Conservation (phyloP, 2,888 invertebrate genomes). For the Scelioninae gen. 1 region DNA sequence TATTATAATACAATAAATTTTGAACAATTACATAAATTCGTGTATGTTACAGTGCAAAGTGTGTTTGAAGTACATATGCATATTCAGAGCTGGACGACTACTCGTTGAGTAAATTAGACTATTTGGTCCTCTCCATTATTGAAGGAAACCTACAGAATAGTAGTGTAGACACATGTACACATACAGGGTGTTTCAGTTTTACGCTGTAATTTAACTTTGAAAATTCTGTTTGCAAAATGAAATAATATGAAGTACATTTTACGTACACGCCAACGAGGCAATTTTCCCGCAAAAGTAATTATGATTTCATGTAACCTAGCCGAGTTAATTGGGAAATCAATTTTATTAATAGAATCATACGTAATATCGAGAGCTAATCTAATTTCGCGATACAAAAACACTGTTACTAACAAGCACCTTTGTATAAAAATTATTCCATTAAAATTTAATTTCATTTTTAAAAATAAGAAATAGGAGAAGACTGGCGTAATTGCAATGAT, state of each 20-base stretch:
- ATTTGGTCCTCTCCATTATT: conserved; percentile 78
- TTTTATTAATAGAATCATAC: conserved; percentile 27
- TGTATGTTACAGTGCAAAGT: conserved; percentile 44
- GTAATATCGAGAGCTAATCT: too few species aligned
- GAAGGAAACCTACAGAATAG: conserved; percentile 75
- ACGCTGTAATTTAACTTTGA: conserved; percentile 24
- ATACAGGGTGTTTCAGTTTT: conserved; percentile 35
- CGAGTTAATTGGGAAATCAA: conserved; percentile 7
- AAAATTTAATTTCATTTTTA: too few species aligned
- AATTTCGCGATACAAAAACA: too few species aligned
- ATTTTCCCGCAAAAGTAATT: conserved; percentile 19
- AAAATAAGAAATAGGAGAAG: too few species aligned
- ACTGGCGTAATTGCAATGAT: too few species aligned
- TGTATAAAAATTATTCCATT: too few species aligned
- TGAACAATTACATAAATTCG: conserved; percentile 28
- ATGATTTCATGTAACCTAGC: conserved; percentile 12
- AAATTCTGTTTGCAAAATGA: conserved; percentile 29
- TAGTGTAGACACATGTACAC: conserved; percentile 47
- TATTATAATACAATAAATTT: conserved; percentile 36
- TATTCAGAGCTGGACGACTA: conserved; percentile 74
- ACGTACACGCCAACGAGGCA: conserved; percentile 12
- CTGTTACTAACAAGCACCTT: too few species aligned
- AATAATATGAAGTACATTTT: conserved; percentile 30
- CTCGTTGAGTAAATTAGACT: conserved; percentile 77
- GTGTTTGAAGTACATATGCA: conserved; percentile 71